These are phyloP conservation scores for Callionymus lyra DNA, from an alignment of 2,113 vertebrate species.

Conservation along the genomic window DNA sequence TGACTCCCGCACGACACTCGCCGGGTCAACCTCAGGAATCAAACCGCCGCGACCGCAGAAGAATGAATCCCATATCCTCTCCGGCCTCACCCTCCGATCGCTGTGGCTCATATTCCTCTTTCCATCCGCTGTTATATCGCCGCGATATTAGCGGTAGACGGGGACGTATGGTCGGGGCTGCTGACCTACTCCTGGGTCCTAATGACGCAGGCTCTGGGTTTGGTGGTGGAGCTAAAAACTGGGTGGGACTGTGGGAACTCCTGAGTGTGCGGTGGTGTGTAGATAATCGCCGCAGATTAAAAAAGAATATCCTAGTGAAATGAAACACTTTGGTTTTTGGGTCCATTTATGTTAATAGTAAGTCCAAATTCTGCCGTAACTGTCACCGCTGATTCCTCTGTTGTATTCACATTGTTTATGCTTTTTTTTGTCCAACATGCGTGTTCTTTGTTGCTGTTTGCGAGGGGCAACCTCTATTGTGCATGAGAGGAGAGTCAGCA, in stretches of 20 bases:
- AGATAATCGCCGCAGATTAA: constrained; percentile 1
- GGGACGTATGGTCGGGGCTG: constrained; percentile 30
- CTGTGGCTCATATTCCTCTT: constrained; percentile 13
- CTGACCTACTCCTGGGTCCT: constrained; percentile 26
- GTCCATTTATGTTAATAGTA: too few species aligned
- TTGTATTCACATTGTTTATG: too few species aligned
- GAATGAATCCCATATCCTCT: constrained; percentile 40
- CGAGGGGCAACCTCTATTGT: constrained; percentile 42
- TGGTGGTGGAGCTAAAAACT: constrained; percentile 35
- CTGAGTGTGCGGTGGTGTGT: constrained; percentile 13
- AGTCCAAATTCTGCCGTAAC: too few species aligned
- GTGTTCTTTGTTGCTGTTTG: constrained; percentile 21
- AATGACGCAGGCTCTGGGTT: constrained; percentile 60
- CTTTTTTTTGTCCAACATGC: constrained; percentile 12
- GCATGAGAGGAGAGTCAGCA: constrained; percentile 36
- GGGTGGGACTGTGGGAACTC: constrained; percentile 52
- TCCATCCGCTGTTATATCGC: neutral
- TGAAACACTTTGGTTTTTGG: too few species aligned
- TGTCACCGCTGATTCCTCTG: too few species aligned
- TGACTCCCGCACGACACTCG: constrained; percentile 51
- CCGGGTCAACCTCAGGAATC: constrained; percentile 48
- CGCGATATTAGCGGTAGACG: constrained; percentile 41
- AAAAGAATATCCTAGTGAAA: neutral
- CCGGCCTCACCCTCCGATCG: constrained; percentile 5
- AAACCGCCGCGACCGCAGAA: constrained; percentile 35